Evolutionary conservation across 2,113 vertebrate genomes (phyloP).

Genomic region (Vidua chalybeata): DNA sequence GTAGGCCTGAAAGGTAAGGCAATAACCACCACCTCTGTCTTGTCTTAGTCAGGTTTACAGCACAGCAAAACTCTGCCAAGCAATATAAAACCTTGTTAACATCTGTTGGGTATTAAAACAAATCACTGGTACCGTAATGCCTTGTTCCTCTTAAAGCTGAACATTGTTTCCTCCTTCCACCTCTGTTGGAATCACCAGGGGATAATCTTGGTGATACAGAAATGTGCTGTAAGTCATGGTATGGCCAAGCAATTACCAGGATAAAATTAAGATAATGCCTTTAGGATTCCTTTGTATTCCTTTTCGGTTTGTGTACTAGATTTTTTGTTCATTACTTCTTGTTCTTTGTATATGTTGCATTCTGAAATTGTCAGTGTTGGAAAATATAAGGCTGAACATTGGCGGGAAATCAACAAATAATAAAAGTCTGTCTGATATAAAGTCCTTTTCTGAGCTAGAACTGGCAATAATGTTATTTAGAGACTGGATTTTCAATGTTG

Average conservation of each 20-base stretch:
- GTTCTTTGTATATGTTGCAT: background rate
- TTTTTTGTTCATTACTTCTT: background rate
- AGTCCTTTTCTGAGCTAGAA: background rate
- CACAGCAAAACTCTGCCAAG: background rate
- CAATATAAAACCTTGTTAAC: background rate
- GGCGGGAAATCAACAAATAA: background rate
- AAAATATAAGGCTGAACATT: background rate
- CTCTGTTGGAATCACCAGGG: background rate
- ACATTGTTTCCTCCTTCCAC: background rate
- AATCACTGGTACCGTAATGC: background rate
- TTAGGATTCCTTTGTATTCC: background rate
- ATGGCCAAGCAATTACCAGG: fast-evolving
- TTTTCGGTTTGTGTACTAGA: background rate
- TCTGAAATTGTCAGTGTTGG: background rate
- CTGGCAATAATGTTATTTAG: background rate
- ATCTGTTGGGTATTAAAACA: constrained; percentile 18
- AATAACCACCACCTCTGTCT: background rate
- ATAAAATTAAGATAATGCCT: background rate
- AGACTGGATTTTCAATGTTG: background rate
- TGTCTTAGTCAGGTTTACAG: background rate
- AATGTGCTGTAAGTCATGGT: background rate
- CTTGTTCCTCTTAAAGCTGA: background rate
- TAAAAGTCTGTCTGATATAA: background rate
- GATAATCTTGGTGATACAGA: background rate
- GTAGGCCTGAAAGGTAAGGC: background rate